Conservation (phyloP, 2,113 vertebrate genomes). For the Meleagris gallopavo region DNA sequence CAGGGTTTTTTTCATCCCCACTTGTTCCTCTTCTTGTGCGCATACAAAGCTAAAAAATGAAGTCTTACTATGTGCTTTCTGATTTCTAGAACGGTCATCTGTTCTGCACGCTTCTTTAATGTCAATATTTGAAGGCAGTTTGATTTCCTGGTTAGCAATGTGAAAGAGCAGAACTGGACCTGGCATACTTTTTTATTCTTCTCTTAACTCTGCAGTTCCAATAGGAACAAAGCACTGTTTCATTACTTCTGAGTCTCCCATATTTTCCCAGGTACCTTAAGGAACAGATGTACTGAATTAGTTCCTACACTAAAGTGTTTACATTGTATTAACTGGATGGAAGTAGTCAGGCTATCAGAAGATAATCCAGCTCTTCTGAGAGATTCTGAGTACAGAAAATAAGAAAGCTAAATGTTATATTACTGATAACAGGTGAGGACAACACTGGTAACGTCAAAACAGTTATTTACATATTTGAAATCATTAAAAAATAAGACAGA, state of each 20-base stretch:
- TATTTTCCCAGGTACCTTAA: background rate
- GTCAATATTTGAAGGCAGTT: background rate
- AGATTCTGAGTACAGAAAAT: background rate
- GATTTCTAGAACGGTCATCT: background rate
- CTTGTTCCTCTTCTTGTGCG: background rate
- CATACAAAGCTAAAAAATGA: background rate
- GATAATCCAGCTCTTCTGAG: background rate
- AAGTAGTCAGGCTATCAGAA: background rate
- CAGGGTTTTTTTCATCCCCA: background rate
- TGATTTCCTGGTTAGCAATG: fast-evolving
- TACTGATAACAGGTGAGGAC: background rate
- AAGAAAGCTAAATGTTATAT: background rate
- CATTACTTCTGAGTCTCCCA: background rate
- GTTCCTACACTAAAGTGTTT: background rate
- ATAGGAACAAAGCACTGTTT: background rate
- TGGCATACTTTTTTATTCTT: background rate
- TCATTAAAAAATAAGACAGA: background rate
- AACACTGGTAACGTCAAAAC: background rate
- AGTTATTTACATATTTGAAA: background rate
- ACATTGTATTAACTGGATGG: background rate
- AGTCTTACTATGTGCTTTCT: background rate
- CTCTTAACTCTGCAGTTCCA: background rate
- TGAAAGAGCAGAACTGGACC: background rate
- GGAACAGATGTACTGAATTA: background rate
- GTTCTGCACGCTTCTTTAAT: background rate